A percentile compares a stretch with the other conserved stretches of the same genome.
Conservation (phyloP, 2,113 vertebrate species). For the Myanophis thanlyinensis region DNA sequence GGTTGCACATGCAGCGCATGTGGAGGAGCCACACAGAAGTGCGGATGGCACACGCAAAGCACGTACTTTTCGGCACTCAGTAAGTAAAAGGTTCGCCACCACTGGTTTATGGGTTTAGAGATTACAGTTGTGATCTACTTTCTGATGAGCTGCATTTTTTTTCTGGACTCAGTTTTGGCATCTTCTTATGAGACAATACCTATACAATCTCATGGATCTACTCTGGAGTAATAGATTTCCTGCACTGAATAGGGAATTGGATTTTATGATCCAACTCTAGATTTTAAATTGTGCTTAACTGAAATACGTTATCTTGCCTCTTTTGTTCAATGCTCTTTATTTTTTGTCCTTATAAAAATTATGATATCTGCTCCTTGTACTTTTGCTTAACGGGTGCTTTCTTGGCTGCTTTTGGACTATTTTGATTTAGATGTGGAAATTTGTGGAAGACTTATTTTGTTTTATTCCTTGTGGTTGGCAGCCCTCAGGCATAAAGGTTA, state of each 20-base stretch:
- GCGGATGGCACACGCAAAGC: no score
- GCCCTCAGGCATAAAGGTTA: not conserved
- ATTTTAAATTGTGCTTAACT: not conserved
- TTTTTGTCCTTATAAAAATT: not conserved
- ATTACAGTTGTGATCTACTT: not conserved
- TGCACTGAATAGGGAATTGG: not conserved
- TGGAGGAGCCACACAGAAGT: no score
- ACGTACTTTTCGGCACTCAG: no score
- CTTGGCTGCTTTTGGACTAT: not conserved
- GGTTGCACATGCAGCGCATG: no score
- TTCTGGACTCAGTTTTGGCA: not conserved
- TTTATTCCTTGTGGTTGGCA: not conserved
- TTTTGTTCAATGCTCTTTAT: not conserved
- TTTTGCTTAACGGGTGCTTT: not conserved
- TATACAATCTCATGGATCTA: not conserved
- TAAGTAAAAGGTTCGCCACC: no score
- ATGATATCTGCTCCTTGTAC: not conserved
- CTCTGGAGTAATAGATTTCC: not conserved
- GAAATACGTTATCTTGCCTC: not conserved
- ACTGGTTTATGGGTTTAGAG: not conserved
- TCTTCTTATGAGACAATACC: not conserved
- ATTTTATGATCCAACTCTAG: not conserved
- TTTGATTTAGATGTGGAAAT: not conserved
- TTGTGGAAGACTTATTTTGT: not conserved
- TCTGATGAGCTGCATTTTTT: not conserved